Conservation (phyloP, 2,797 vertebrate species). For the Etheostoma nigrum region DNA sequence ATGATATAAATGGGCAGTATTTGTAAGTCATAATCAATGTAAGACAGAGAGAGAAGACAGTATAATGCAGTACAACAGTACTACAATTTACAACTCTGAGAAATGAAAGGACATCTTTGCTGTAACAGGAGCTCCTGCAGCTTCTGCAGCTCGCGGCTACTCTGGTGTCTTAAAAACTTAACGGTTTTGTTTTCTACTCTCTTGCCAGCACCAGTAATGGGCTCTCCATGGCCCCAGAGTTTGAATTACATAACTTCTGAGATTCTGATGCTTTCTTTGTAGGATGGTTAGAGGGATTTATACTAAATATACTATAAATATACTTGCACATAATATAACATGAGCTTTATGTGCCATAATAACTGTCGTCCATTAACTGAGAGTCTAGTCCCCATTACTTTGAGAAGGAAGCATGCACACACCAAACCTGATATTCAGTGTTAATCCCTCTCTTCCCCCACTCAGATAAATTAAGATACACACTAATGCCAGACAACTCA, state of each 20-base stretch:
- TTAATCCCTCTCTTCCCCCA: background rate
- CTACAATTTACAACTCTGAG: background rate
- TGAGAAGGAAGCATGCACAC: conserved; percentile 31
- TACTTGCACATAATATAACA: conserved; percentile 40
- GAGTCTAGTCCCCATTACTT: conserved; percentile 38
- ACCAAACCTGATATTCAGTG: conserved; percentile 43
- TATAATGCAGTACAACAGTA: background rate
- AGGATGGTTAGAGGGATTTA: conserved; percentile 38
- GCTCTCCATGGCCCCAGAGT: conserved; percentile 41
- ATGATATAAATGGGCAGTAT: background rate
- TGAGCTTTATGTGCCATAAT: conserved; percentile 35
- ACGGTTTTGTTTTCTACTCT: conserved; percentile 49
- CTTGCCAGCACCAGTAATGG: conserved; percentile 48
- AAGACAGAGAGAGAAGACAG: background rate
- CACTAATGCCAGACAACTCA: conserved; percentile 22
- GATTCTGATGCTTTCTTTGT: conserved; percentile 25
- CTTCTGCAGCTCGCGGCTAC: background rate
- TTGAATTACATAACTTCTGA: conserved; percentile 55
- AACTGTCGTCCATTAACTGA: conserved; percentile 42
- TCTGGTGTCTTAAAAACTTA: conserved; percentile 53
- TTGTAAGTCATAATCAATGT: background rate
- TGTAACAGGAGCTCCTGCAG: background rate
- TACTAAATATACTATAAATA: conserved; percentile 24
- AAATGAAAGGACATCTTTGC: background rate
- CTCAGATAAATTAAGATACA: conserved; percentile 33